A percentile compares a stretch with the other conserved stretches of the same genome.
Evolutionary conservation across 1,140 invertebrate genomes (phyloP).

Genomic region (Drosophila azteca): DNA sequence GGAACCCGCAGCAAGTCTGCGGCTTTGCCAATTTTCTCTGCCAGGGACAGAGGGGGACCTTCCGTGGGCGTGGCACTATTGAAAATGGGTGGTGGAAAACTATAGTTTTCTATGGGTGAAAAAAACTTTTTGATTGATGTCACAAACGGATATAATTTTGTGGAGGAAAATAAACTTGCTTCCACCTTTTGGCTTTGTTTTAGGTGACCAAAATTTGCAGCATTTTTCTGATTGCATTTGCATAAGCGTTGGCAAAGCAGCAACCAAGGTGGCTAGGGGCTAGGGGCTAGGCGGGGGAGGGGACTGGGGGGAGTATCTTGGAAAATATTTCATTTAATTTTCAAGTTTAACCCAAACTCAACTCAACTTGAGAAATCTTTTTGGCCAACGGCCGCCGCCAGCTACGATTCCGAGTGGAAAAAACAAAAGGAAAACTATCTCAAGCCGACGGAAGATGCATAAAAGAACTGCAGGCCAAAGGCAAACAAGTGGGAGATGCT

Average conservation of each 20-base stretch:
- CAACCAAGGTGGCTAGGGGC: too few species aligned
- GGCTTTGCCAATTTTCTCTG: constrained; percentile 25
- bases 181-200: constrained; percentile 27
- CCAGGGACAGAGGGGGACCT: too few species aligned
- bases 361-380: constrained; percentile 72
- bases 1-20: constrained; percentile 30
- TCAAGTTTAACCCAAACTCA: constrained; percentile 72
- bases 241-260: constrained; percentile 20
- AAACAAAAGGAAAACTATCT: constrained; percentile 62
- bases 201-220: constrained; percentile 24
- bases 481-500: constrained; percentile 44
- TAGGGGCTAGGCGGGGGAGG: too few species aligned
- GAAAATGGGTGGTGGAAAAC: constrained; percentile 28
- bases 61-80: constrained; percentile 13
- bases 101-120: constrained; percentile 7
- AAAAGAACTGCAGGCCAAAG: constrained; percentile 51
- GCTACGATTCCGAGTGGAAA: constrained; percentile 21
- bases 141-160: constrained; percentile 20
- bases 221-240: constrained; percentile 53
- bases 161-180: background rate
- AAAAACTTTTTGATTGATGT: constrained; percentile 41
- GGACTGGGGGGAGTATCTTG: constrained; percentile 13
- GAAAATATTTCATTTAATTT: constrained; percentile 72
- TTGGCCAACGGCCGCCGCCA: constrained; percentile 51
- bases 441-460: constrained; percentile 38